Conservation (phyloP, 2,888 invertebrate species). For the Drosophila maculinotata region DNA sequence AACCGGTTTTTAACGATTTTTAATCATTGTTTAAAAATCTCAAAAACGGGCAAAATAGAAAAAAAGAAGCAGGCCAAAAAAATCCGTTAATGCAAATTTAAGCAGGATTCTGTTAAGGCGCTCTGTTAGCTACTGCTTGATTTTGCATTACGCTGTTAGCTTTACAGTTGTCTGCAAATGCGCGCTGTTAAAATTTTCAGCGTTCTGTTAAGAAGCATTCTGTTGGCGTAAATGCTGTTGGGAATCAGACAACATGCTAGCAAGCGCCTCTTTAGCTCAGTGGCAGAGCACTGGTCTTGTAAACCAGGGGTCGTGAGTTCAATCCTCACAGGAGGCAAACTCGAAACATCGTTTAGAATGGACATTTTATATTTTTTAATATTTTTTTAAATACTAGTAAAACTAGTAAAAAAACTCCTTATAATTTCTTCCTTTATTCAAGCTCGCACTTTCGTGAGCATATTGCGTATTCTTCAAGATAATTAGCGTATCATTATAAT, state of each 20-base stretch:
- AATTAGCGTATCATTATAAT: conserved; percentile 31
- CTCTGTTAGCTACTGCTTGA: conserved; percentile 23
- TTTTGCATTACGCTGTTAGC: conserved; percentile 18
- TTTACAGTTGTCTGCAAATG: neutral
- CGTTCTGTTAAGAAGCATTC: conserved; percentile 59
- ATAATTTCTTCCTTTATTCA: too few species aligned
- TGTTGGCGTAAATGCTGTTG: conserved; percentile 40
- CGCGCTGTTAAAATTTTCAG: conserved; percentile 20
- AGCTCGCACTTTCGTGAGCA: conserved; percentile 1
- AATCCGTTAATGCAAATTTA: too few species aligned
- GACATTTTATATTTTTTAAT: neutral
- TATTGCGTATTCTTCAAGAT: conserved; percentile 7
- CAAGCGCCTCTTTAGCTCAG: conserved; percentile 93
- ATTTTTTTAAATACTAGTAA: neutral
- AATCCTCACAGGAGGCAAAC: conserved; percentile 94
- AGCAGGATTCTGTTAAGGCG: conserved; percentile 2
- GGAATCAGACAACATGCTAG: conserved; percentile 33
- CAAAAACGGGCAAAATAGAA: too few species aligned
- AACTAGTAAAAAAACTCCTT: too few species aligned
- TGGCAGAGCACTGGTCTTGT: conserved; percentile 96
- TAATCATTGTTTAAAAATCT: too few species aligned
- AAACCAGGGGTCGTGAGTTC: conserved; percentile 97
- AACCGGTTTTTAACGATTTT: too few species aligned
- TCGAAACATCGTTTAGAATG: neutral
- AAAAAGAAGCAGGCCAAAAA: too few species aligned